Percentiles rank a stretch among this genome's conserved stretches.
Evolutionary conservation across 1,140 invertebrate species (phyloP).

Genomic region (Conopomorpha cramerella): DNA sequence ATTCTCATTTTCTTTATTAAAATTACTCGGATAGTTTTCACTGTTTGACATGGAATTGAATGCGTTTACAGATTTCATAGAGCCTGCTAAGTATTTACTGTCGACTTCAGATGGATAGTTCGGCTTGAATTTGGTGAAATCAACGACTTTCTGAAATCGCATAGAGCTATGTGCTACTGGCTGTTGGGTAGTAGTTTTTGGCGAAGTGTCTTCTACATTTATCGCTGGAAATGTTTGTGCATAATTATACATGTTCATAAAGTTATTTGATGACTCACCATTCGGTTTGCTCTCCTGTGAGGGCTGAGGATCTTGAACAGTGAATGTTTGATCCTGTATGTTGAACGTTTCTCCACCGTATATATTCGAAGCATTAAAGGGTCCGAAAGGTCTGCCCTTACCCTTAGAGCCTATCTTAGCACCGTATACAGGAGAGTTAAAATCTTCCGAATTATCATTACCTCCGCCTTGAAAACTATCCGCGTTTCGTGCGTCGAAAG

Average conservation of each 20-base stretch:
- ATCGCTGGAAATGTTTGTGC: conserved; percentile 8
- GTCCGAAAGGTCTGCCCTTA: conserved; percentile 17
- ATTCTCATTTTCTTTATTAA: not conserved
- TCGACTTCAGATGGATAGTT: conserved; percentile 26
- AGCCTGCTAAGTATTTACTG: conserved; percentile 15
- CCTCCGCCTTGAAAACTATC: conserved; percentile 5
- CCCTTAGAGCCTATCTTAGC: conserved; percentile 31
- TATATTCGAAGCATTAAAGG: conserved; percentile 17
- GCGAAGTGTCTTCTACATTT: conserved; percentile 8
- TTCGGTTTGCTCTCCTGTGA: not conserved
- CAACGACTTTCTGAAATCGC: conserved; percentile 36
- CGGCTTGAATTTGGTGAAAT: conserved; percentile 34
- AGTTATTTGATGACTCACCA: conserved; percentile 11
- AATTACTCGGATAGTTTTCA: not conserved
- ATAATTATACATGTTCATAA: conserved; percentile 10
- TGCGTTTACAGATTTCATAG: not conserved
- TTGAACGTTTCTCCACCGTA: conserved; percentile 6
- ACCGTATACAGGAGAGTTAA: conserved; percentile 30
- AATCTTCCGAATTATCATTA: conserved; percentile 11
- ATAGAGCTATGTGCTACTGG: conserved; percentile 10
- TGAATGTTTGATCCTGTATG: conserved; percentile 7
- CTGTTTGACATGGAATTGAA: conserved; percentile 5
- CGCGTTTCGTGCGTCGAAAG: conserved; percentile 2
- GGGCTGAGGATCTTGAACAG: conserved; percentile 9
- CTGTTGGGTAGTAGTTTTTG: conserved; percentile 7